Base-by-base conservation (phyloP, 1,140 invertebrate species). In the Dendrolimus punctatus region DNA sequence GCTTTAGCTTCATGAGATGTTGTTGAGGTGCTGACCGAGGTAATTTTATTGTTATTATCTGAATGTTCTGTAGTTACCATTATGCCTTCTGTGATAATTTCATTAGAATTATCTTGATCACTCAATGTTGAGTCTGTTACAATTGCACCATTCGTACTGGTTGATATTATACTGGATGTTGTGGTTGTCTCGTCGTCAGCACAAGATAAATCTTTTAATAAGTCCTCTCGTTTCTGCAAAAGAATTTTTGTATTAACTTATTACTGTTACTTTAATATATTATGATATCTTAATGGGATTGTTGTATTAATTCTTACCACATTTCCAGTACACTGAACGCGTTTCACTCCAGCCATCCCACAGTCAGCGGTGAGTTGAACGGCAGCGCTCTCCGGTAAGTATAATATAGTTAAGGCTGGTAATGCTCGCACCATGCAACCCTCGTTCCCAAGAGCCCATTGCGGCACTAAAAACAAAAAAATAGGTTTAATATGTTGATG, bases 351-450 rank as follows among this genome's bases (percentile, higher is more conserved):
- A 80, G 95, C 96, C 40, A 96, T 87, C 43, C 95, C 95, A 76
- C 96, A 93, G 81, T 98, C 96, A 42, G 95, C 94, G 37, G 95
- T 95, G 43, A 97, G 85, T 67, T 96, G 94, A 42, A 98, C 89
- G 40, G 95, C 91, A 36, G 95, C 90, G 70, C 94, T 92, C 59
- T 93, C 92, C 39, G 93, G 93, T 63, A 93, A 88, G 64, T 92
- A 93, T 40, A 92, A 86, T 45, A 92, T 89, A 7, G 92, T 93
- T 49, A 93, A 73, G 10, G 92, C 92, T 6, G 92, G 92, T 58
- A 93, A 76, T 39, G 91, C 91, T 44, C 90, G 90, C n/a, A 93
- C 74, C 66, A 92, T 89, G 62, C 92, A 93, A 4, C 89, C 87
- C 58, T 88, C 85, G 46, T 88, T 84, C 47, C 88, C 89, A 38